Evolutionary conservation across 2,888 invertebrate species (phyloP).

Genomic region (Arrhopalites spinosus): DNA sequence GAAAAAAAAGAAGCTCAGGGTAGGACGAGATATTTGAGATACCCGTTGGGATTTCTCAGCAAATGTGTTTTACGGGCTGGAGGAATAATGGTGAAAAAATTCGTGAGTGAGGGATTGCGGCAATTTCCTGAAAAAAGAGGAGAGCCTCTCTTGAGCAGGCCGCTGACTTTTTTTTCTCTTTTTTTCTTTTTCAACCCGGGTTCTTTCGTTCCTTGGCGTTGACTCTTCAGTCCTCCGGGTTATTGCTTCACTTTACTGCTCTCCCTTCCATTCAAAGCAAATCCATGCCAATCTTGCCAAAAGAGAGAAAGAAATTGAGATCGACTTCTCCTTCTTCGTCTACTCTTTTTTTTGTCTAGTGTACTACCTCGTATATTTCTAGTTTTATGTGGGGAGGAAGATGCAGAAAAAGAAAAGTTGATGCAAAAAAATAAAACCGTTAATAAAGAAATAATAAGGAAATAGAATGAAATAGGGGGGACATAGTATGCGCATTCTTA

Average conservation of each 20-base stretch:
- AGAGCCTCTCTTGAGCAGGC: neutral
- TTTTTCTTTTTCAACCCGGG: neutral
- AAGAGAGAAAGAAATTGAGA: too few relatives aligned
- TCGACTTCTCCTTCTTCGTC: neutral
- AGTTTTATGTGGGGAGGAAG: neutral
- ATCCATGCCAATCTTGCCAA: too few relatives aligned
- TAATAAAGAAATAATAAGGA: neutral
- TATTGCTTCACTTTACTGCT: neutral
- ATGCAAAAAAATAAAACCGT: neutral
- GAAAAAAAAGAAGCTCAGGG: neutral
- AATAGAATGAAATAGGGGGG: constrained; percentile 1
- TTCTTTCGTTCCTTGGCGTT: neutral
- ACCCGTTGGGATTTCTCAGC: constrained; percentile 4
- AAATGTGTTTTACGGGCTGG: constrained; percentile 16
- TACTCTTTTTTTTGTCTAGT: neutral
- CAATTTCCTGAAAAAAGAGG: constrained; percentile 15
- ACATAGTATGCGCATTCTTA: too few relatives aligned
- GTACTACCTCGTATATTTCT: neutral
- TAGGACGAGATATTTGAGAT: neutral
- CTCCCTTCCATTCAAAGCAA: neutral
- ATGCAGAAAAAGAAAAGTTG: neutral
- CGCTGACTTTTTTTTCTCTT: neutral
- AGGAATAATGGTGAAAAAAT: constrained; percentile 9
- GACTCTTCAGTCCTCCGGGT: neutral
- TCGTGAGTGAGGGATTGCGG: constrained; percentile 16